Conservation (phyloP, 1,140 invertebrate species). For the Pachypsylla venusta region DNA sequence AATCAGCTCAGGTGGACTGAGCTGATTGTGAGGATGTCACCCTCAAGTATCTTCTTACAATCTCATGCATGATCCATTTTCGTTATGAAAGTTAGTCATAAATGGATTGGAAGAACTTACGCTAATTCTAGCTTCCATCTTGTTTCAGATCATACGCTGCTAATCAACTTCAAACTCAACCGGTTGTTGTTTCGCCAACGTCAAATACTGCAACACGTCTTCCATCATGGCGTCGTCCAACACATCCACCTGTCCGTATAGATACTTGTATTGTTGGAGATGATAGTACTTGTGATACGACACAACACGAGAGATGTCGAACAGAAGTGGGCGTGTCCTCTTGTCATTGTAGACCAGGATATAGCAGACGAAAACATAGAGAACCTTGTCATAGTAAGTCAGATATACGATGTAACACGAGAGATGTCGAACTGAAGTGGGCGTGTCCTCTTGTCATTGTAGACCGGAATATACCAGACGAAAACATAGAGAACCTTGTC, state of each 20-base stretch:
- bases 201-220: slow-evolving; percentile 1
- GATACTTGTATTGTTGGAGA: slow-evolving; percentile 90
- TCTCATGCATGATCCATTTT: too few species aligned
- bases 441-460: slow-evolving; percentile 84
- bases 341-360: slow-evolving; percentile 76
- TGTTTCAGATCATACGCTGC: slow-evolving; percentile 15
- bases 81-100: too few species aligned
- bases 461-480: slow-evolving; percentile 65
- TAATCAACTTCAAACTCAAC: slow-evolving; percentile 9
- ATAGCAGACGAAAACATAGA: slow-evolving; percentile 55
- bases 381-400: slow-evolving; percentile 57
- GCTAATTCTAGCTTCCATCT: too few species aligned
- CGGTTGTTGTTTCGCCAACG: neutral
- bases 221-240: slow-evolving; percentile 31
- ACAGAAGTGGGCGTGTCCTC: slow-evolving; percentile 82
- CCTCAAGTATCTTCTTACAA: too few species aligned
- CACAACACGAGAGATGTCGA: slow-evolving; percentile 71
- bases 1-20: too few species aligned
- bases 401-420: slow-evolving; percentile 61
- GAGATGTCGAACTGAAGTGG: slow-evolving; percentile 68
- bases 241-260: slow-evolving; percentile 55
- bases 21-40: too few species aligned
- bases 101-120: too few species aligned
- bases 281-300: slow-evolving; percentile 74
- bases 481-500: slow-evolving; percentile 60